phyloP scores from a whole-genome alignment of 1,140 invertebrate species.

The Rhopalosiphum padi region DNA sequence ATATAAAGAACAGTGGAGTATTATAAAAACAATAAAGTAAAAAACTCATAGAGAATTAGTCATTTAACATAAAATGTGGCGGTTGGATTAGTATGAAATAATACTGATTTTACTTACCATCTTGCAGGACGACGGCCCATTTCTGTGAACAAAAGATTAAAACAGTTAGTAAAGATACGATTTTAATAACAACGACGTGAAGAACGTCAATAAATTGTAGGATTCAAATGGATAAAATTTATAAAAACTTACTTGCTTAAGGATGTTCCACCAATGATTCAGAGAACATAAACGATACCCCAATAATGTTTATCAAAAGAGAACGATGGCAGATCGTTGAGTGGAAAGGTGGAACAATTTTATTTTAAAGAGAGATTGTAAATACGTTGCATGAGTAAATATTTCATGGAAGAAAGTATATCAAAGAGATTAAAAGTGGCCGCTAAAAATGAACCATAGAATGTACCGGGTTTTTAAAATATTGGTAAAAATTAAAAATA shows the following conservation, averaged over 20 bases:
- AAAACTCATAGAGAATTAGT: neutral
- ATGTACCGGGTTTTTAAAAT: neutral
- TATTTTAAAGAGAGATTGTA: neutral
- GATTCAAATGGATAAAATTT: conserved; percentile 46
- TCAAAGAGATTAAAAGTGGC: neutral
- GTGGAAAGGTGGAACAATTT: neutral
- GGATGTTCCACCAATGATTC: neutral
- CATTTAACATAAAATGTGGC: neutral
- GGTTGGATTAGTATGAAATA: neutral
- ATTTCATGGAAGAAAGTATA: conserved; percentile 1
- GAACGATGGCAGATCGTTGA: neutral
- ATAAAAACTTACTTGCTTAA: conserved; percentile 3
- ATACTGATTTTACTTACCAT: conserved; percentile 60
- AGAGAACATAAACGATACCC: neutral
- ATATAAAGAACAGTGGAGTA: too few species aligned
- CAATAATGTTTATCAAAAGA: conserved; percentile 39
- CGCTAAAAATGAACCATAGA: neutral
- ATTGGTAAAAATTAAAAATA: neutral
- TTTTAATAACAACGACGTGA: neutral
- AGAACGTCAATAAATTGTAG: neutral
- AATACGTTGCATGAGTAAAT: neutral
- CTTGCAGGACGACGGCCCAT: conserved; percentile 62
- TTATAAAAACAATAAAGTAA: neutral
- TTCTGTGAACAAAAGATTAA: conserved; percentile 59
- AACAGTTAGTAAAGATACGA: neutral